phyloP scores from a whole-genome alignment of 2,888 invertebrate genomes.

The Clepsis dumicolana region DNA sequence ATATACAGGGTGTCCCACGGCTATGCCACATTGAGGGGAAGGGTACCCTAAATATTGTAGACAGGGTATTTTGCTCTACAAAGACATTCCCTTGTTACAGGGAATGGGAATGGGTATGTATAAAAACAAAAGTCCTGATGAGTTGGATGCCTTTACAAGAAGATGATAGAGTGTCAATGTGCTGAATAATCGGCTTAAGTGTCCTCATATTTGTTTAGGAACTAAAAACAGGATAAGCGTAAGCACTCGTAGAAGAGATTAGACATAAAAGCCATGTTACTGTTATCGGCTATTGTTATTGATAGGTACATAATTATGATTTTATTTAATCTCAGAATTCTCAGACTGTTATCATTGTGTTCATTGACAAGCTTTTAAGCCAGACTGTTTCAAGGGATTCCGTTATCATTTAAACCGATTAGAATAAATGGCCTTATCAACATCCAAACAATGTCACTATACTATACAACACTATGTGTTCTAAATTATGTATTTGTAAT shows the following conservation, averaged over 20 bases:
- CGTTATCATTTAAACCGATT: background rate
- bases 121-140: too few species aligned
- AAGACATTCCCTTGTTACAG: too few species aligned
- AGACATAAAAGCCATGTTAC: background rate
- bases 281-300: constrained; percentile 2
- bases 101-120: too few species aligned
- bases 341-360: background rate
- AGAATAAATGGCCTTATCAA: constrained; percentile 3
- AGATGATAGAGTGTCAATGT: too few species aligned
- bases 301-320: constrained; percentile 4
- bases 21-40: too few species aligned
- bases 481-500: background rate
- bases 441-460: background rate
- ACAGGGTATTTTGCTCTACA: too few species aligned
- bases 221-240: background rate
- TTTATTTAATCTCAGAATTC: background rate
- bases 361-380: background rate
- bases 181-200: too few species aligned
- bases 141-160: too few species aligned
- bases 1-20: too few species aligned
- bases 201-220: too few species aligned
- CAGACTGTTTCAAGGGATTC: constrained; percentile 6
- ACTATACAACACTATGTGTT: background rate
- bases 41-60: too few species aligned
- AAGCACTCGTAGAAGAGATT: background rate